A percentile compares a stretch with the other conserved stretches of the same genome.
These are phyloP conservation scores for Podarcis lilfordi DNA, from an alignment of 2,797 vertebrate species.

Conservation along the genomic window DNA sequence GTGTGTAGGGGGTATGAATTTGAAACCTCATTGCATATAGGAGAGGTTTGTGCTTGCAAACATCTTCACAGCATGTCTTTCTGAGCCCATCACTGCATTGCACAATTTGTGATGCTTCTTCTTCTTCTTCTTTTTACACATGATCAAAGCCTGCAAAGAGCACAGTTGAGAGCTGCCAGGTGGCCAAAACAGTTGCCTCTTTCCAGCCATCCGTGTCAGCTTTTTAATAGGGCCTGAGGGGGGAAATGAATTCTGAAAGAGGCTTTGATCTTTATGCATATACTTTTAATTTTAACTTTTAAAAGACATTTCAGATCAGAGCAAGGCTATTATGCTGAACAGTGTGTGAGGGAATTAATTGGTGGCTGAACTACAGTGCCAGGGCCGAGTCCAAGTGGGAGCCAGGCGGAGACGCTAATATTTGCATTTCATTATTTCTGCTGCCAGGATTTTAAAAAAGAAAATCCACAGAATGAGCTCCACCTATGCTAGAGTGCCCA, in stretches of 20 bases:
- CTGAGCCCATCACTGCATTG: neutral
- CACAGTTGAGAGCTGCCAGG: slow-evolving; percentile 10
- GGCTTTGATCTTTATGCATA: slow-evolving; percentile 55
- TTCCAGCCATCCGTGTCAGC: slow-evolving; percentile 35
- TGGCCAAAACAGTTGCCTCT: slow-evolving; percentile 48
- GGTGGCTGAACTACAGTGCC: slow-evolving; percentile 45
- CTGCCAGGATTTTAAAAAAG: neutral
- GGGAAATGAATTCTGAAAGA: slow-evolving; percentile 56
- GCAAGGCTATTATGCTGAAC: slow-evolving; percentile 30
- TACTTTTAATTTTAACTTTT: slow-evolving; percentile 53
- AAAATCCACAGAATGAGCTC: neutral
- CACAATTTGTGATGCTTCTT: neutral
- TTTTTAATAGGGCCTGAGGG: slow-evolving; percentile 52
- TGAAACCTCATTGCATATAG: neutral
- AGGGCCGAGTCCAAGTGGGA: slow-evolving; percentile 41
- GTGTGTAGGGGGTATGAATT: too few relatives aligned
- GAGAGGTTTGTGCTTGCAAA: neutral
- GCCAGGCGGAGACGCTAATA: neutral
- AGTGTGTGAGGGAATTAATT: slow-evolving; percentile 60
- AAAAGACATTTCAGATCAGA: slow-evolving; percentile 37
- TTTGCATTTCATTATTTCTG: neutral
- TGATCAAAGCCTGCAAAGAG: slow-evolving; percentile 13
- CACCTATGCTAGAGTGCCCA: neutral
- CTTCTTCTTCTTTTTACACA: neutral
- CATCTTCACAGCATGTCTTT: neutral